Evolutionary conservation across 37 sponge, comb jelly and placozoan genomes (phyloP), one percentile per base, ranked within the genome.

Genomic region (Beroe forskalii): DNA sequence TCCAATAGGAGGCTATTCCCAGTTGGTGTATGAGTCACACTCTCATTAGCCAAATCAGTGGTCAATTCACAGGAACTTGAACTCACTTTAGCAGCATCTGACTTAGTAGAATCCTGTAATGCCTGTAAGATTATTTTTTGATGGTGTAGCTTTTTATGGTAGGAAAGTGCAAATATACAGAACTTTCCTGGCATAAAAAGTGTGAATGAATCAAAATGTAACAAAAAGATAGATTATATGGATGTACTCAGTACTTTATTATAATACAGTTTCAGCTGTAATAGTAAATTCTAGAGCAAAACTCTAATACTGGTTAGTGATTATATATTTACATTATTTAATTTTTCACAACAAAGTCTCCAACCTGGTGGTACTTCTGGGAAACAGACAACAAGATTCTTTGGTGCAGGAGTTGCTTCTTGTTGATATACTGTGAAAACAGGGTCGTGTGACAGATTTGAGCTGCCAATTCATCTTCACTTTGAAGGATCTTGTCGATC

Each of bases 1-100:
- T 96, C 97, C 0, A 96, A 42, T 37, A 96, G 90, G 19, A 94
- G 38, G 4, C 83, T 67, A n/a, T 64, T 91, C 1, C 62, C 91
- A 37, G 69, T 64, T 76, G 86, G 55, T 3, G 86, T 80, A 37
- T 80, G 86, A 12, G 35, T 12, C 4, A 69, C 38, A 32, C 32
- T 32, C 4, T 27, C 27, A 35, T 2, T 69, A 20, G 72, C 28
- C 72, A 69, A 69, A 20, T 69, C 72, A 36, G 32, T 20, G 32
- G 33, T 36, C 35, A 32, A 36, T 20, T 69, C 72, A 69, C 72
- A 33, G 32, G 72, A 36, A 32, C 72, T 69, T 31, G 39, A 63
- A 28, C 25, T 32, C 17, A 32, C 38, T 36, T 69, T 69, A 20
- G 12, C 32, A 32, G 72, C 39, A 6, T 69, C 72, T 20, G 27